phyloP scores from a whole-genome alignment of 2,888 invertebrate species.

The Agapetus fuscipes region DNA sequence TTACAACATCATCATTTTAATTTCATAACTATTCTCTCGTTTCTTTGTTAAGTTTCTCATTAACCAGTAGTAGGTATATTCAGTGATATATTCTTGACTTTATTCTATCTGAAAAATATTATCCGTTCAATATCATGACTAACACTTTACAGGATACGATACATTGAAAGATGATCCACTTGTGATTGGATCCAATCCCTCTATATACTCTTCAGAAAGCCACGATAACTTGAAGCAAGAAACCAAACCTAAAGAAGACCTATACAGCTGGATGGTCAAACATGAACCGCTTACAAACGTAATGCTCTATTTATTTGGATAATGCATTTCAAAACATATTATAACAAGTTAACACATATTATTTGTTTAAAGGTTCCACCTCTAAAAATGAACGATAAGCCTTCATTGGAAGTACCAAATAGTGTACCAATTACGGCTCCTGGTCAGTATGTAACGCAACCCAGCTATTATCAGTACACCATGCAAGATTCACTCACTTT shows the following conservation, averaged over 20 bases:
- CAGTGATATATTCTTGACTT: too few relatives aligned
- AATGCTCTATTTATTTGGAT: not conserved
- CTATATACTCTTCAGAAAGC: conserved; percentile 45
- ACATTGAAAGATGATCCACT: conserved; percentile 59
- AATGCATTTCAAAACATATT: not conserved
- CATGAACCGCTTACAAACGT: conserved; percentile 58
- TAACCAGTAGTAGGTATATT: too few relatives aligned
- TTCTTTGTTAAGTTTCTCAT: too few relatives aligned
- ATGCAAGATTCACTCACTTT: conserved; percentile 76
- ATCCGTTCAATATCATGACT: too few relatives aligned
- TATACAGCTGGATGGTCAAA: conserved; percentile 95
- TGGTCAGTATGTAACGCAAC: conserved; percentile 11
- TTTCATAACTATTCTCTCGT: too few relatives aligned
- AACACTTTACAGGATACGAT: conserved; percentile 60
- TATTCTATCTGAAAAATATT: too few relatives aligned
- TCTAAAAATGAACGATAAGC: conserved; percentile 11
- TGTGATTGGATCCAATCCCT: conserved; percentile 59
- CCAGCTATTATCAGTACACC: conserved; percentile 44
- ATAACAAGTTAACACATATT: not conserved
- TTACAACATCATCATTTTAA: too few relatives aligned
- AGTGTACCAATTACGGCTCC: conserved; percentile 6
- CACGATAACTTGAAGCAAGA: conserved; percentile 41
- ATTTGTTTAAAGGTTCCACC: conserved; percentile 6
- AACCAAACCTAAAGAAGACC: conserved; percentile 66
- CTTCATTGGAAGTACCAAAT: conserved; percentile 1